These are phyloP conservation scores for Anisognathus igniventris DNA, from an alignment of 2,797 vertebrate species.

Conservation along the genomic window DNA sequence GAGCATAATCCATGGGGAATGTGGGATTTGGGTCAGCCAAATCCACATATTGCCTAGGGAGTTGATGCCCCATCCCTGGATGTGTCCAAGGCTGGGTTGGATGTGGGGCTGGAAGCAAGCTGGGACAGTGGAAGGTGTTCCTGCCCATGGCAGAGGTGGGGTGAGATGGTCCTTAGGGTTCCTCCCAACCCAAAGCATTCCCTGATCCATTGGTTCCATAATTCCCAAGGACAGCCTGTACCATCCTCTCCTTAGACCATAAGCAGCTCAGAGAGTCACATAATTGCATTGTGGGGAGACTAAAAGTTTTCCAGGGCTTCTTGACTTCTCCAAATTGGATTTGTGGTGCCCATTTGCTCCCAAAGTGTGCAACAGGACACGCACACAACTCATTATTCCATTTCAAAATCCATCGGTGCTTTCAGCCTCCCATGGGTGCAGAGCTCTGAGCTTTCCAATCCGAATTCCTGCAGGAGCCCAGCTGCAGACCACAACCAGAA, in stretches of 20 bases:
- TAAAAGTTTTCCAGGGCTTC: background rate
- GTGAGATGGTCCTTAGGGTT: background rate
- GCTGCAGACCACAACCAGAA: background rate
- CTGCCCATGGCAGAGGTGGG: background rate
- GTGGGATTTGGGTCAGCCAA: background rate
- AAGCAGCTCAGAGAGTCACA: background rate
- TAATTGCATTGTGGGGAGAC: background rate
- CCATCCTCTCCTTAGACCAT: background rate
- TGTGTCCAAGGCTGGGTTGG: background rate
- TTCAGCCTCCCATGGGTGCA: rapidly evolving
- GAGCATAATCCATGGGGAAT: rapidly evolving
- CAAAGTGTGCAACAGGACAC: background rate
- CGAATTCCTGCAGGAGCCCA: background rate
- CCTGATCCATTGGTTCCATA: background rate
- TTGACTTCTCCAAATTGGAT: background rate
- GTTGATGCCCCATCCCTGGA: background rate
- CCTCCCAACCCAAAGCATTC: background rate
- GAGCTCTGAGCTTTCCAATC: background rate
- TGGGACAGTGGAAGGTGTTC: background rate
- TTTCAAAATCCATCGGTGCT: background rate
- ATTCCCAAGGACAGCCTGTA: background rate
- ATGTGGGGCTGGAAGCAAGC: background rate
- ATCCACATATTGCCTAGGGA: background rate
- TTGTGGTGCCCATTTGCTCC: background rate
- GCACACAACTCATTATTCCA: background rate